Evolutionary conservation across 2,888 invertebrate species (phyloP).

Genomic region (Norana najaformis): DNA sequence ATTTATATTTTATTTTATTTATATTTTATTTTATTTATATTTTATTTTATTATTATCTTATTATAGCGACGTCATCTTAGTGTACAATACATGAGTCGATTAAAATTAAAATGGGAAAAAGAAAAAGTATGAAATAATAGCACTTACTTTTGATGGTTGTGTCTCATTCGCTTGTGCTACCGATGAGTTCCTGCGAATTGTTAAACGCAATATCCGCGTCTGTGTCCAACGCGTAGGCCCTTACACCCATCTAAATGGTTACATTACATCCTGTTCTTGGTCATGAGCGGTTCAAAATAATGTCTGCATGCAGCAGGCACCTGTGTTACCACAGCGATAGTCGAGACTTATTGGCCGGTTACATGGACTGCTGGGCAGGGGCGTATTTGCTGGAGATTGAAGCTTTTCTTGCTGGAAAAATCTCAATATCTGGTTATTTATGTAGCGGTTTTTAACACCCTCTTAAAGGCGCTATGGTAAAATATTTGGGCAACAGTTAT

Average conservation of each 20-base stretch:
- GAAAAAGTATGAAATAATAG: not conserved
- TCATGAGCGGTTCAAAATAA: not conserved
- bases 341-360: not conserved
- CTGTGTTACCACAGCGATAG: not conserved
- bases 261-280: not conserved
- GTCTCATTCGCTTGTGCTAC: too few species aligned
- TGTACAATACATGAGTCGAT: too few species aligned
- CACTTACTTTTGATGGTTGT: not conserved
- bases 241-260: not conserved
- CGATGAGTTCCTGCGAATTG: too few species aligned
- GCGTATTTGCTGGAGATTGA: not conserved
- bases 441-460: not conserved
- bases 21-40: too few species aligned
- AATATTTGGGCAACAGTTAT: not conserved
- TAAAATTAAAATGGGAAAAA: too few species aligned
- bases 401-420: not conserved
- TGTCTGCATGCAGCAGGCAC: not conserved
- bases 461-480: not conserved
- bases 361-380: not conserved
- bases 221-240: not conserved
- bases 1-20: too few species aligned
- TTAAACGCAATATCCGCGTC: not conserved
- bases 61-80: too few species aligned
- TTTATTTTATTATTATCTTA: too few species aligned
- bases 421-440: not conserved